A percentile compares a stretch with the other conserved stretches of the same genome.
Evolutionary conservation across 2,113 vertebrate genomes (phyloP).

Genomic region (Prunella fulvescens): DNA sequence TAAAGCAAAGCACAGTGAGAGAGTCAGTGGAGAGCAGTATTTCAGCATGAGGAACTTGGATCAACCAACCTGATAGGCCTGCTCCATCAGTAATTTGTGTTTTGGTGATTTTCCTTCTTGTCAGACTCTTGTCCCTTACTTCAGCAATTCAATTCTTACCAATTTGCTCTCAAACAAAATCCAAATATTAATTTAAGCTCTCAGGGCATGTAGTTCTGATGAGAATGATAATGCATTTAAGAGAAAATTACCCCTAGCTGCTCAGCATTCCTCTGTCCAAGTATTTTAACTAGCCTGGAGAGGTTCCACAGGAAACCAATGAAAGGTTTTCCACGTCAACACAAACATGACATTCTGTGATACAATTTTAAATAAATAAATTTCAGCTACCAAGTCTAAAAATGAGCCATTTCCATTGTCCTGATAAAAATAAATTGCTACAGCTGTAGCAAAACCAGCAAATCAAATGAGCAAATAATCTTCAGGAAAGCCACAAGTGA

Average conservation of each 20-base stretch:
- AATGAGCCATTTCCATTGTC: not conserved
- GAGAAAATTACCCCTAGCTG: not conserved
- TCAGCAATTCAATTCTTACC: not conserved
- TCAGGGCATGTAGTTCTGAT: not conserved
- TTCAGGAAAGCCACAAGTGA: not conserved
- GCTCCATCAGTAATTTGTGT: not conserved
- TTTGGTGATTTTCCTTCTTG: not conserved
- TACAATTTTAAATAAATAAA: not conserved
- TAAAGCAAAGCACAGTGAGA: not conserved
- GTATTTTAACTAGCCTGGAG: not conserved
- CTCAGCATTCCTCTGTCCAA: not conserved
- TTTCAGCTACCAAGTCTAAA: not conserved
- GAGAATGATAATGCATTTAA: not conserved
- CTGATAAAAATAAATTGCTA: not conserved
- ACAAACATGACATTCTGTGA: not conserved
- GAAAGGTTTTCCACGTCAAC: not conserved
- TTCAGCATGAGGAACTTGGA: not conserved
- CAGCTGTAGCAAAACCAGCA: not conserved
- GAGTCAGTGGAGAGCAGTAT: not conserved
- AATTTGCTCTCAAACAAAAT: not conserved
- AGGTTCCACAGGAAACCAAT: not conserved
- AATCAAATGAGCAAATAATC: constrained; percentile 9
- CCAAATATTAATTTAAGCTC: not conserved
- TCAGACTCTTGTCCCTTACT: not conserved
- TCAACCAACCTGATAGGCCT: not conserved